Conservation (phyloP, 1,140 invertebrate genomes). For the Lasioglossum albipes region DNA sequence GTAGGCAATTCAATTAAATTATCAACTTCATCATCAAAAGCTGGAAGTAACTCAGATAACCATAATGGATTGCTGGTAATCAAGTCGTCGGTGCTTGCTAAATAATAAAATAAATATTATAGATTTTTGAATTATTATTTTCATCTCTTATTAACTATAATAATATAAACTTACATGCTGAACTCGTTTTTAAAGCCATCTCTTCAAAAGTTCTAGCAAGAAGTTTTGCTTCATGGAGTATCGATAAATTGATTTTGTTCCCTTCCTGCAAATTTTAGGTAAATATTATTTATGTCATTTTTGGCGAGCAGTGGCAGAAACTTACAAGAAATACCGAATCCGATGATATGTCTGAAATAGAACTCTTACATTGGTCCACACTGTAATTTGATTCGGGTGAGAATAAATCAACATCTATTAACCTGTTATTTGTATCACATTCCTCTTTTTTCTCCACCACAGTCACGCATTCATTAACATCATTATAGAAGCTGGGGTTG, state of each 20-base stretch:
- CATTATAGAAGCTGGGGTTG: background rate
- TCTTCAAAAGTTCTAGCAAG: slow-evolving; percentile 70
- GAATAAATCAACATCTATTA: slow-evolving; percentile 65
- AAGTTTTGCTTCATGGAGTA: slow-evolving; percentile 64
- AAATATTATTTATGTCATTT: background rate
- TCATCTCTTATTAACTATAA: slow-evolving; percentile 1
- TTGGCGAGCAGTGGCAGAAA: slow-evolving; percentile 20
- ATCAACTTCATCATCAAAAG: slow-evolving; percentile 70
- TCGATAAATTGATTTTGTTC: slow-evolving; percentile 55
- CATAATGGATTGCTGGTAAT: slow-evolving; percentile 60
- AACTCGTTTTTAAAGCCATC: slow-evolving; percentile 56
- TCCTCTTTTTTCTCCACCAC: slow-evolving; percentile 25
- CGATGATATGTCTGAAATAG: slow-evolving; percentile 51
- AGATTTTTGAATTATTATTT: background rate
- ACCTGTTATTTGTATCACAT: slow-evolving; percentile 50
- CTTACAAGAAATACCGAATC: slow-evolving; percentile 72
- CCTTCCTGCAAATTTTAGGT: slow-evolving; percentile 27
- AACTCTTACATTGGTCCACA: slow-evolving; percentile 27
- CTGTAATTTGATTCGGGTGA: slow-evolving; percentile 29
- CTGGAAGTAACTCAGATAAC: slow-evolving; percentile 67
- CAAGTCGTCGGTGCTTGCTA: slow-evolving; percentile 63
- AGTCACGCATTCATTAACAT: slow-evolving; percentile 6
- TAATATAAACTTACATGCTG: slow-evolving; percentile 53
- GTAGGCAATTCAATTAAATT: slow-evolving; percentile 70
- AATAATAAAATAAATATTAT: slow-evolving; percentile 20